phyloP scores from a whole-genome alignment of 1,140 invertebrate genomes.

The Metopolophium dirhodum region DNA sequence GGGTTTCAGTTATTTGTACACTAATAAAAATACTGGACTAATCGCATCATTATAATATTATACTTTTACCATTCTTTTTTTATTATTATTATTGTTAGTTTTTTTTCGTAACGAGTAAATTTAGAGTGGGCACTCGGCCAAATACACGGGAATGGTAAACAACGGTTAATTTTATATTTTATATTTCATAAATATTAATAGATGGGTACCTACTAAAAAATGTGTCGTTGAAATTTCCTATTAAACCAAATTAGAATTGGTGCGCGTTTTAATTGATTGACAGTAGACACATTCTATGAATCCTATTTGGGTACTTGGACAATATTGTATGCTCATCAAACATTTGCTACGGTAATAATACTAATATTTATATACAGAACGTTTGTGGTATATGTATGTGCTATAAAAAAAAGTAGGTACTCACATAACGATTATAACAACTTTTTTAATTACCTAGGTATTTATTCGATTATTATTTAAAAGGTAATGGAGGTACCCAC shows the following conservation, averaged over 20 bases:
- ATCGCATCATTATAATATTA: neutral
- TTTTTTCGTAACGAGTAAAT: conserved; percentile 33
- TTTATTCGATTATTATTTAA: neutral
- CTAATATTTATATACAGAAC: neutral
- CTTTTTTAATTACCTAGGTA: neutral
- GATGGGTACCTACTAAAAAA: conserved; percentile 24
- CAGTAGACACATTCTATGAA: neutral
- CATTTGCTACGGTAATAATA: neutral
- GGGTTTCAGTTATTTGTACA: neutral
- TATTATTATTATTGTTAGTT: neutral
- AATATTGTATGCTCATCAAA: neutral
- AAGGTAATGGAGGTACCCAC: neutral
- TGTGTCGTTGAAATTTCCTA: neutral
- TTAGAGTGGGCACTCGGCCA: conserved; percentile 35
- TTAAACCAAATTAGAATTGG: neutral
- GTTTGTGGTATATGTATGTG: neutral
- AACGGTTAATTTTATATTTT: conserved; percentile 36
- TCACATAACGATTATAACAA: neutral
- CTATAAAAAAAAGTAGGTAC: neutral
- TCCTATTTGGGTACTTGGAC: neutral
- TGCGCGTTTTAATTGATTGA: conserved; percentile 10
- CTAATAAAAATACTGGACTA: neutral
- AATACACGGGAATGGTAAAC: conserved; percentile 18
- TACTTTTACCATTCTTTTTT: neutral
- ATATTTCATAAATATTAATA: conserved; percentile 27